Percentiles rank a stretch among this genome's conserved stretches.
These are phyloP conservation scores for Bombus superbus DNA, from an alignment of 1,140 invertebrate genomes.

Conservation along the genomic window DNA sequence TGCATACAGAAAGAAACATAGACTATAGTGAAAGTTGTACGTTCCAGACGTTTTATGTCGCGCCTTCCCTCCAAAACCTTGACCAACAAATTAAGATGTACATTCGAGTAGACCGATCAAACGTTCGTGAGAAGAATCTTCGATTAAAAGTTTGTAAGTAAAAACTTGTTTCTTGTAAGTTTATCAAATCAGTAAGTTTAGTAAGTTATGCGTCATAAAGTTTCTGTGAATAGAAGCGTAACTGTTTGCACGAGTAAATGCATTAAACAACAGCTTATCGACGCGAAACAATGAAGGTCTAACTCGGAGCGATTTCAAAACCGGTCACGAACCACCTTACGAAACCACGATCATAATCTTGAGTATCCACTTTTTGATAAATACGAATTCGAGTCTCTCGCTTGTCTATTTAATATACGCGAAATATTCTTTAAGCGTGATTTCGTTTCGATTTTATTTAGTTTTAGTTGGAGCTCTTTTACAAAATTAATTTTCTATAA, in stretches of 20 bases:
- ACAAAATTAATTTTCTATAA: no score
- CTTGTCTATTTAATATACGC: no score
- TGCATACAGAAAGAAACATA: neutral
- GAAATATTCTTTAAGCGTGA: no score
- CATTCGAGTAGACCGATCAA: neutral
- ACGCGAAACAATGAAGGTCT: neutral
- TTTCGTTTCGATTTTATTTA: no score
- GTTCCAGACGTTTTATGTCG: neutral
- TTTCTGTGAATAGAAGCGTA: neutral
- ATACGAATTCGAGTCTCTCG: neutral
- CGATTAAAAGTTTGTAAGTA: neutral
- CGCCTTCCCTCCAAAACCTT: conserved; percentile 6
- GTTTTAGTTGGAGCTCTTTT: no score
- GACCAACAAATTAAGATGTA: neutral
- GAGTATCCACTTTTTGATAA: neutral
- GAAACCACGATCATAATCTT: neutral
- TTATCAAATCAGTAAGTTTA: neutral
- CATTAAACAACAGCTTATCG: neutral
- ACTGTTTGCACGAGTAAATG: neutral
- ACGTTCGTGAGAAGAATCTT: neutral
- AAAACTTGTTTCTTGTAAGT: neutral
- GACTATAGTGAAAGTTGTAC: conserved; percentile 27
- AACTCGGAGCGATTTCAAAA: neutral
- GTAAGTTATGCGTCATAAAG: neutral
- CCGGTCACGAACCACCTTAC: neutral